phyloP scores from a whole-genome alignment of 2,888 invertebrate species.

The Cryptosula pallasiana region DNA sequence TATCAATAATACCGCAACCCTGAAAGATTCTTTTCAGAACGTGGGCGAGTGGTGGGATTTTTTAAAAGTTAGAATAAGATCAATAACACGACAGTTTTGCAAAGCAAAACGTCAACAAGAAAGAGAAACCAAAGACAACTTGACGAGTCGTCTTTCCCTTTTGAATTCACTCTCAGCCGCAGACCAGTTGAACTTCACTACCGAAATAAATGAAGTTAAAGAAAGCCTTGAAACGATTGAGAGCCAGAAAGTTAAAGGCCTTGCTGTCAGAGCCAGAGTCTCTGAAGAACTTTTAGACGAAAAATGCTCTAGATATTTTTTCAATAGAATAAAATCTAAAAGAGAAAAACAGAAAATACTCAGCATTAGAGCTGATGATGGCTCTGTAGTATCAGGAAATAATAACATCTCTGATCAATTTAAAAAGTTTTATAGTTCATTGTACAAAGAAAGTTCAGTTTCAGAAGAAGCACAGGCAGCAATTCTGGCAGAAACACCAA shows the following conservation, averaged over 20 bases:
- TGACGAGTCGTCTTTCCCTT: too few relatives aligned
- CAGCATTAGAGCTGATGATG: neutral
- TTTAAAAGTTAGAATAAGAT: neutral
- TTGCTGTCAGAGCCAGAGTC: neutral
- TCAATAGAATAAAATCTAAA: neutral
- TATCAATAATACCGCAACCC: neutral
- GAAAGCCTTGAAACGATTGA: neutral
- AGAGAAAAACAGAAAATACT: neutral
- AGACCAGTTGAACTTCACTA: too few relatives aligned
- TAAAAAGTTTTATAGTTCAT: neutral
- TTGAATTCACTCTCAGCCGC: too few relatives aligned
- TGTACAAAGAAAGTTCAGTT: neutral
- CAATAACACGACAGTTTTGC: too few relatives aligned
- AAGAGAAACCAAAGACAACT: too few relatives aligned
- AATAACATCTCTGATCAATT: neutral
- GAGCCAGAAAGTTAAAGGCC: neutral
- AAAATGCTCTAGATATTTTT: neutral
- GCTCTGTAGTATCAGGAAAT: neutral
- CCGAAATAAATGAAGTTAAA: neutral
- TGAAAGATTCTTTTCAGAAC: neutral
- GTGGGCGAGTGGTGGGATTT: neutral
- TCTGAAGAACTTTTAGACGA: neutral
- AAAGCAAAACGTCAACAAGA: too few relatives aligned
- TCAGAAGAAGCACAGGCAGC: neutral
- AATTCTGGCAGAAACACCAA: neutral